Evolutionary conservation across 2,797 vertebrate genomes (phyloP).

Genomic region (Acropternis orthonyx): DNA sequence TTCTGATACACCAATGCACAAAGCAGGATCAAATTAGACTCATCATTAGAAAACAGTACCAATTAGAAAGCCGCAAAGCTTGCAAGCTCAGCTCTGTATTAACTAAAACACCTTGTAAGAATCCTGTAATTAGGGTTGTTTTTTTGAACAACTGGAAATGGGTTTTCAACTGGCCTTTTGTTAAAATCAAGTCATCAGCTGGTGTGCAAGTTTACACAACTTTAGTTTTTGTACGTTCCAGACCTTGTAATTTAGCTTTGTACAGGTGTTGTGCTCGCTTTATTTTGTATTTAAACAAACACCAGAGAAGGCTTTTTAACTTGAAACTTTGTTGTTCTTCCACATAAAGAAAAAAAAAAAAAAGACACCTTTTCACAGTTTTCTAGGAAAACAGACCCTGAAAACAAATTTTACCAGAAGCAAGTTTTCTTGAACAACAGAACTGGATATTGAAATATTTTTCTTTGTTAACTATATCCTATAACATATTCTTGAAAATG

Average conservation of each 20-base stretch:
- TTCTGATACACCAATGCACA: neutral
- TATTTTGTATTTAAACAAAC: neutral
- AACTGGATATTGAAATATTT: neutral
- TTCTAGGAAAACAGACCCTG: neutral
- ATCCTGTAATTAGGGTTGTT: neutral
- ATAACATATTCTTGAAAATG: neutral
- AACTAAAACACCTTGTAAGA: neutral
- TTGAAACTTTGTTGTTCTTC: neutral
- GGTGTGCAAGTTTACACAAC: neutral
- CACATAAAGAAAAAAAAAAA: neutral
- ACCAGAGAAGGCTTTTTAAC: neutral
- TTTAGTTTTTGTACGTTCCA: neutral
- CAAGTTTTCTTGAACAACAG: neutral
- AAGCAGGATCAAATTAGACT: neutral
- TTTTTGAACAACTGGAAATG: neutral
- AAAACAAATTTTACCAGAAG: neutral
- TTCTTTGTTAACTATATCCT: neutral
- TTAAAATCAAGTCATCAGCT: neutral
- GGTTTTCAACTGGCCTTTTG: neutral
- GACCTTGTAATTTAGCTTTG: neutral
- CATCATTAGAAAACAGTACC: neutral
- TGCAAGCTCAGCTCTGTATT: neutral
- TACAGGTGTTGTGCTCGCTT: neutral
- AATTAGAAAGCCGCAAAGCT: neutral
- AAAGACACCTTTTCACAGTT: neutral